Evolutionary conservation across 2,797 vertebrate species (phyloP).

Genomic region (Peromyscus nudipes): DNA sequence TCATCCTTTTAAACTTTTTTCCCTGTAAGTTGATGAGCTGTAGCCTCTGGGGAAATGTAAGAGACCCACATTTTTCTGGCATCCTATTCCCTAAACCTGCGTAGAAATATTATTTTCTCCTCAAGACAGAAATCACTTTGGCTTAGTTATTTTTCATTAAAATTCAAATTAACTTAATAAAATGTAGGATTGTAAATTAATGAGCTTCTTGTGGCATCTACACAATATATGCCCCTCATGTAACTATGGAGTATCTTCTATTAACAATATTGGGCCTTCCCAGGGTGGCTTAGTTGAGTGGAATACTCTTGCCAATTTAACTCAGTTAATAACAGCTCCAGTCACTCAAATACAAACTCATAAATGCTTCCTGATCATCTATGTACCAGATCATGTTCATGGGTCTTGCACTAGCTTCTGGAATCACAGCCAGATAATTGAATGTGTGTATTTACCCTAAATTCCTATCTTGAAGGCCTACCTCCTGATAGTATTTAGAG

Average conservation of each 20-base stretch:
- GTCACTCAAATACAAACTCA: neutral
- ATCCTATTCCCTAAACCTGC: neutral
- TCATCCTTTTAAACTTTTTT: slow-evolving; percentile 28
- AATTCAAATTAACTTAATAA: slow-evolving; percentile 89
- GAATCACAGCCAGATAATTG: neutral
- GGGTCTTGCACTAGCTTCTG: neutral
- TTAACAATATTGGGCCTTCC: slow-evolving; percentile 71
- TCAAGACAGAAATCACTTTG: slow-evolving; percentile 73
- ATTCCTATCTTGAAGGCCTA: neutral
- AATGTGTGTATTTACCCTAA: neutral
- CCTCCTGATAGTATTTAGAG: neutral
- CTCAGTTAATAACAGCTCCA: neutral
- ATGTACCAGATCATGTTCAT: neutral
- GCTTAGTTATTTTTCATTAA: slow-evolving; percentile 86
- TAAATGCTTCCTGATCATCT: neutral
- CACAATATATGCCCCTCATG: slow-evolving; percentile 78
- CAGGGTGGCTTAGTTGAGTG: slow-evolving; percentile 34
- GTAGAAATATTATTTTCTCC: slow-evolving; percentile 56
- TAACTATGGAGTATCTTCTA: slow-evolving; percentile 74
- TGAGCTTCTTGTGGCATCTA: slow-evolving; percentile 83
- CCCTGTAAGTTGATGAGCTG: neutral
- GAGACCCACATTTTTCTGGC: neutral
- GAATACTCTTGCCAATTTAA: slow-evolving; percentile 25
- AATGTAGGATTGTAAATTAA: slow-evolving; percentile 87
- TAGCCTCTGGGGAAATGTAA: slow-evolving; percentile 56